These are phyloP conservation scores for Endomychus coccineus DNA, from an alignment of 2,888 invertebrate genomes.

Conservation along the genomic window DNA sequence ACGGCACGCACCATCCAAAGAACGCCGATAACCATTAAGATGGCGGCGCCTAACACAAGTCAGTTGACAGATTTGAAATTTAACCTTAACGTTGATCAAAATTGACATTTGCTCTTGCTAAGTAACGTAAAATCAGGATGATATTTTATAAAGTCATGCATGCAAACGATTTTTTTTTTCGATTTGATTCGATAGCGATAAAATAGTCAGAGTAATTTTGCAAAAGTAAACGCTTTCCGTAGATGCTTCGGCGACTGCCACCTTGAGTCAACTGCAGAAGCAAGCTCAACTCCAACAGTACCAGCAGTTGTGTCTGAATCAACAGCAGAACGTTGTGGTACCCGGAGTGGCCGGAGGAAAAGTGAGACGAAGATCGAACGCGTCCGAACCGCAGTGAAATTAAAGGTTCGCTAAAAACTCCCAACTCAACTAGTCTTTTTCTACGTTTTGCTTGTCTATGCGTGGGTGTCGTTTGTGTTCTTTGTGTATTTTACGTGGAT, in stretches of 20 bases:
- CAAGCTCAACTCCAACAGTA: slow-evolving; percentile 39
- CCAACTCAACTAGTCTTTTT: slow-evolving; percentile 24
- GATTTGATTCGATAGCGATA: slow-evolving; percentile 3
- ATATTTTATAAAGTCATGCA: slow-evolving; percentile 13
- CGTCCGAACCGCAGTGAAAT: slow-evolving; percentile 40
- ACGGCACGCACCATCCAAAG: slow-evolving; percentile 37
- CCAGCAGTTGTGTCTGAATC: slow-evolving; percentile 38
- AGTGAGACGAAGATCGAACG: slow-evolving; percentile 38
- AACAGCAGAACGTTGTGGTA: slow-evolving; percentile 32
- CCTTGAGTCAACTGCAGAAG: slow-evolving; percentile 35
- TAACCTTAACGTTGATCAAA: slow-evolving; percentile 34
- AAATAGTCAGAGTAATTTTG: slow-evolving; percentile 14
- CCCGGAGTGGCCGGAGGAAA: slow-evolving; percentile 34
- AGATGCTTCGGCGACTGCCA: too few species aligned
- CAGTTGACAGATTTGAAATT: slow-evolving; percentile 42
- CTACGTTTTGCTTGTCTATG: slow-evolving; percentile 18
- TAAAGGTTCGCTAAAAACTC: slow-evolving; percentile 21
- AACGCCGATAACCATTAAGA: slow-evolving; percentile 42
- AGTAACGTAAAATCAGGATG: slow-evolving; percentile 12
- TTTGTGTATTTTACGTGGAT: neutral
- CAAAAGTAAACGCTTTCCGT: slow-evolving; percentile 12
- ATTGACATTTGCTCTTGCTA: slow-evolving; percentile 11
- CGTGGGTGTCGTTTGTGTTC: slow-evolving; percentile 19
- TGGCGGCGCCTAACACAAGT: slow-evolving; percentile 42
- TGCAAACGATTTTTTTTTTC: slow-evolving; percentile 6